phyloP scores from a whole-genome alignment of 2,113 vertebrate genomes.

The Erinaceus europaeus region DNA sequence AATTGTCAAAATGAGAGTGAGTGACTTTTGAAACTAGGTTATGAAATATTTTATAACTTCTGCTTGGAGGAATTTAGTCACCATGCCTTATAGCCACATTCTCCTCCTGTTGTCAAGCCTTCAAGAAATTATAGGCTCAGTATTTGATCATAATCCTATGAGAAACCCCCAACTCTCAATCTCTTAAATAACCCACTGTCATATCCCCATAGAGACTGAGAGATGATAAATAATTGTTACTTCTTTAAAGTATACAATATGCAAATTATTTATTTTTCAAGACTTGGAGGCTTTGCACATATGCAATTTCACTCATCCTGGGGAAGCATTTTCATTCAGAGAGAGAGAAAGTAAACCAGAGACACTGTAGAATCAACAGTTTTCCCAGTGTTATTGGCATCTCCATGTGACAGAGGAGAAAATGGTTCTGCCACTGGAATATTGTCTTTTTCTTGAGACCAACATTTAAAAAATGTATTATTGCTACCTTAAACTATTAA shows the following conservation, averaged over 20 bases:
- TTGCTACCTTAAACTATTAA: not conserved
- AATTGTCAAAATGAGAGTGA: too few relatives aligned
- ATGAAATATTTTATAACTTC: not conserved
- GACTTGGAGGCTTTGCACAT: not conserved
- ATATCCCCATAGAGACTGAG: conserved; percentile 14
- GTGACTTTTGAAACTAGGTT: not conserved
- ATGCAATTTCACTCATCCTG: not conserved
- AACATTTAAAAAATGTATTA: not conserved
- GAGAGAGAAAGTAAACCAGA: too few relatives aligned
- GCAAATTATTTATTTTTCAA: not conserved
- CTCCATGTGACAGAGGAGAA: too few relatives aligned
- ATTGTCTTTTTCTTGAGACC: not conserved
- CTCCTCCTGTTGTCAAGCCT: not conserved
- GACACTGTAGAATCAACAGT: too few relatives aligned
- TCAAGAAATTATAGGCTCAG: not conserved
- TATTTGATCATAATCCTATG: not conserved
- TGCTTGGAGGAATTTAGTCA: not conserved
- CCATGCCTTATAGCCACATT: not conserved
- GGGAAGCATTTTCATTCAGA: not conserved
- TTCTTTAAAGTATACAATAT: not conserved
- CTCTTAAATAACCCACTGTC: not conserved
- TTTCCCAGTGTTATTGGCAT: too few relatives aligned
- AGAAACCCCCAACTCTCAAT: not conserved
- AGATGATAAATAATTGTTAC: not conserved
- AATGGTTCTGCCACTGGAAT: not conserved